Evolutionary conservation across 64 coral and sea anemone species (phyloP), one percentile per base, ranked within the genome.

Genomic region (Anthopleura sola): DNA sequence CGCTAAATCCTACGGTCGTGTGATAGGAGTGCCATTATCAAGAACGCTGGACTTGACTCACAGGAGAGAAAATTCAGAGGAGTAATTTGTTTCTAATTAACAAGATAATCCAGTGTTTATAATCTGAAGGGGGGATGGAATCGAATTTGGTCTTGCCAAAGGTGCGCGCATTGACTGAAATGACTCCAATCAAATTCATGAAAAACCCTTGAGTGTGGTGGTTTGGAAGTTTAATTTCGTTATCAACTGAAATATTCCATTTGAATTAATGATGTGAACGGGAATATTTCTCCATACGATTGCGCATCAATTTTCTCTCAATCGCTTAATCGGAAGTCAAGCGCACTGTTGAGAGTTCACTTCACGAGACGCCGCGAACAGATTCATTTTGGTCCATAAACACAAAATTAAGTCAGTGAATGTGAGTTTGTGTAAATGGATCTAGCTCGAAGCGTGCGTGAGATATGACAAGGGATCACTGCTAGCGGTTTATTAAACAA

Each of bases 401-500:
- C 58, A 26, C 24, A 21, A 24, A 24, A 24, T 10, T 3, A 6
- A 24, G 24, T 24, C 24, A 8, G 58, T 62, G 24, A 62, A 62
- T 62, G 23, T 24, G 24, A 23, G 58, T n/a, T 11, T 21, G 58
- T 53, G 50, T 1, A 62, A 62, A 26, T 62, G 24, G 17, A 11
- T 62, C 58, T n/a, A 26, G 5, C n/a, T 34, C 28, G 31, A 33
- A 34, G 66, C 28, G 31, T 12, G 66, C 29, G 66, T 32, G 66
- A 71, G 31, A 3, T 13, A 34, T 34, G 29, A 34, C 29, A 71
- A 15, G 66, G 14, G 13, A 71, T 71, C 66, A 71, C n/a, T n/a
- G 23, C 28, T 13, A 32, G 66, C 66, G 66, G 66, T 71, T 71
- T 71, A 71, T 71, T 71, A 71, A 71, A 71, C 66, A 71, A 71